phyloP scores from a whole-genome alignment of 2,888 invertebrate genomes.

The Andrena bucephala region DNA sequence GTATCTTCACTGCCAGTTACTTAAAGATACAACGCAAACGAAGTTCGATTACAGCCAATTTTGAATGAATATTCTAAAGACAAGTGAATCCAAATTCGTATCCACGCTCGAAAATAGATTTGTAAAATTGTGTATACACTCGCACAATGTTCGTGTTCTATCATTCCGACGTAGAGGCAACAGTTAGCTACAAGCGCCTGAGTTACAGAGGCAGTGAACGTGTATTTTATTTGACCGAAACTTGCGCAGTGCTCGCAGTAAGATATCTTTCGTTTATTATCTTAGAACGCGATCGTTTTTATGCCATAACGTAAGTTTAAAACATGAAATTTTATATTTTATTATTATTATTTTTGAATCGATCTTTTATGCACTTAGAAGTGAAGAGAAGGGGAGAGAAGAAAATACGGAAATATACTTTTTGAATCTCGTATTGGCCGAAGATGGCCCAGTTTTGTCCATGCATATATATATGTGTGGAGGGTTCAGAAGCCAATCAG shows the following conservation, averaged over 20 bases:
- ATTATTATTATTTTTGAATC: constrained; percentile 38
- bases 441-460: constrained; percentile 48
- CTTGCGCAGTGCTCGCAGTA: constrained; percentile 19
- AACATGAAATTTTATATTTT: constrained; percentile 26
- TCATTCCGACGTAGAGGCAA: constrained; percentile 31
- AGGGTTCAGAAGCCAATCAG: too few species aligned
- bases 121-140: constrained; percentile 30
- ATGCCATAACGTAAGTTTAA: constrained; percentile 25
- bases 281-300: constrained; percentile 23
- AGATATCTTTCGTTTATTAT: constrained; percentile 13
- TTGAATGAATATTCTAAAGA: constrained; percentile 25
- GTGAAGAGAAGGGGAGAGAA: constrained; percentile 17
- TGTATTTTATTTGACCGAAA: constrained; percentile 34
- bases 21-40: constrained; percentile 27
- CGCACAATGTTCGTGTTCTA: constrained; percentile 52
- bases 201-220: constrained; percentile 66
- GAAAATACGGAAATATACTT: constrained; percentile 51
- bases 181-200: constrained; percentile 22
- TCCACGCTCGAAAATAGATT: constrained; percentile 40
- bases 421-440: constrained; percentile 59
- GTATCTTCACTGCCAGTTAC: constrained; percentile 69
- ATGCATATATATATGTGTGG: constrained; percentile 44
- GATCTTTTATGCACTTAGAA: constrained; percentile 43
- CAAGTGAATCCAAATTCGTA: constrained; percentile 35
- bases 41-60: constrained; percentile 40